These are phyloP conservation scores for Mimas tiliae DNA, from an alignment of 2,888 invertebrate genomes.

Conservation along the genomic window DNA sequence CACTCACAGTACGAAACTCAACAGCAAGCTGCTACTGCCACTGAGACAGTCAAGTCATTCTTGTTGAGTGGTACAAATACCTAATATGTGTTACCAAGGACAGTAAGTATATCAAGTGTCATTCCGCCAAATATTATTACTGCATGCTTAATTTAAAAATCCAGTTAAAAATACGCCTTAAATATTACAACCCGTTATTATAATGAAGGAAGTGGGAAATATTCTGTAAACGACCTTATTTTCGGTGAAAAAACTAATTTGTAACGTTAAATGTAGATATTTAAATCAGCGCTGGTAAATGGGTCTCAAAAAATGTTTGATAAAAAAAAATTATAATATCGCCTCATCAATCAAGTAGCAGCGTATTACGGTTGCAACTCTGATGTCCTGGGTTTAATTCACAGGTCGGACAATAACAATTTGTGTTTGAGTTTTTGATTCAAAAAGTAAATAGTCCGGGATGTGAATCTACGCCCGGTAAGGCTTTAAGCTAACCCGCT, in stretches of 20 bases:
- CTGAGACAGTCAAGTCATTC: no score
- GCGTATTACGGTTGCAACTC: no score
- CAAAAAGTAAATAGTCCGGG: no score
- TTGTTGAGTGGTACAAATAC: neutral
- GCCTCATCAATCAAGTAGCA: no score
- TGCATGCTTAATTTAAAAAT: slow-evolving; percentile 1
- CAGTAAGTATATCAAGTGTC: neutral
- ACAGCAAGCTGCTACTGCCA: no score
- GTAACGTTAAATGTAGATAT: neutral
- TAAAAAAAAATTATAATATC: no score
- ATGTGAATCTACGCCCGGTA: no score
- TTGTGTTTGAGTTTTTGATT: no score
- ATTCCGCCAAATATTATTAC: neutral
- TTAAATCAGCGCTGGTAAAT: neutral
- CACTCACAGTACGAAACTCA: no score
- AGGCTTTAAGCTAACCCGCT: no score
- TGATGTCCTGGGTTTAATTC: no score
- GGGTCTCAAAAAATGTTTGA: neutral
- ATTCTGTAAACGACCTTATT: neutral
- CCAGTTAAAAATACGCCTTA: slow-evolving; percentile 9
- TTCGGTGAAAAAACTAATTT: slow-evolving; percentile 7
- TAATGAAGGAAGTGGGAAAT: slow-evolving; percentile 13
- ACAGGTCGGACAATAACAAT: no score
- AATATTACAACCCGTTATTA: neutral
- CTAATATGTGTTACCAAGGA: neutral